These are phyloP conservation scores for Trypoxylus dichotomus DNA, from an alignment of 1,140 invertebrate genomes.

Conservation along the genomic window DNA sequence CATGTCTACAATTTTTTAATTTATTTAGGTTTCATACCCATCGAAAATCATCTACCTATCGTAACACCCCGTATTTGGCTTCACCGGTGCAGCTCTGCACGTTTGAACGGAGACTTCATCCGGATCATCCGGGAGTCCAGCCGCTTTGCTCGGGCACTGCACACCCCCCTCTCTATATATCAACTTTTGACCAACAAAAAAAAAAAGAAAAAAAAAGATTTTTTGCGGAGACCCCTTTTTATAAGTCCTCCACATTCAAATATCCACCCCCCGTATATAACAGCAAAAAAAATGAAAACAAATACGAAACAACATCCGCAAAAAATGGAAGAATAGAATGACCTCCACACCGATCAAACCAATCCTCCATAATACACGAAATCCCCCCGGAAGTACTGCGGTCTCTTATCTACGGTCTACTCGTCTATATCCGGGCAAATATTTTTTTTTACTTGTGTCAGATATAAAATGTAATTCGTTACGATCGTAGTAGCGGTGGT, in stretches of 20 bases:
- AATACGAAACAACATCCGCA: background rate
- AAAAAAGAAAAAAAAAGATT: background rate
- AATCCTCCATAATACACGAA: constrained; percentile 28
- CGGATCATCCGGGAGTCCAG: constrained; percentile 28
- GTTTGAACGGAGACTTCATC: constrained; percentile 43
- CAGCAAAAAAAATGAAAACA: background rate
- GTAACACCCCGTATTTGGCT: constrained; percentile 23
- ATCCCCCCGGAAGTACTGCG: constrained; percentile 18
- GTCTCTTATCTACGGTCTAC: constrained; percentile 21
- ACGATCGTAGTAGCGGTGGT: background rate
- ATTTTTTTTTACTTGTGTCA: background rate
- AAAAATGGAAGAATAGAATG: constrained; percentile 4
- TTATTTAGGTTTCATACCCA: no score
- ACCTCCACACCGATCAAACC: constrained; percentile 26
- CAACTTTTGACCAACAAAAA: background rate
- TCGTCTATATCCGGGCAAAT: background rate
- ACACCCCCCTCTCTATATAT: constrained; percentile 38
- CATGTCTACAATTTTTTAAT: no score
- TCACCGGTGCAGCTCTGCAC: constrained; percentile 41
- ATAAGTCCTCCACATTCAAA: background rate
- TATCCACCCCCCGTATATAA: background rate
- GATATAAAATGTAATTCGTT: background rate
- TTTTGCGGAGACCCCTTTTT: constrained; percentile 29
- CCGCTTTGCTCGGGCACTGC: constrained; percentile 50
- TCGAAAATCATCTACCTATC: background rate